phyloP scores from a whole-genome alignment of 2,888 invertebrate genomes.

The Cheilosia variabilis region DNA sequence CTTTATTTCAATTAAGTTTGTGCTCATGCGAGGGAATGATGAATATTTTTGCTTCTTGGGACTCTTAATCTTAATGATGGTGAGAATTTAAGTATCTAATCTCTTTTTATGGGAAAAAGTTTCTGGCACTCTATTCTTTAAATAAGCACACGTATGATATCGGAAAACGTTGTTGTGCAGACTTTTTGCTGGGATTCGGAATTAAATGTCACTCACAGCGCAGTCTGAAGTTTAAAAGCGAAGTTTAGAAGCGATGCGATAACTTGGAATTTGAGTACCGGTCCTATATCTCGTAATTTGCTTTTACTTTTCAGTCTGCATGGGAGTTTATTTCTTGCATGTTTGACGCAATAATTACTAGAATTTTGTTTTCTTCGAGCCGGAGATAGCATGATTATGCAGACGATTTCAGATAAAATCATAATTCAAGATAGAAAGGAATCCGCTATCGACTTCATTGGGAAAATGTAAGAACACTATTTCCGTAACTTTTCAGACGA shows the following conservation, averaged over 20 bases:
- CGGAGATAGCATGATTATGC: too few relatives aligned
- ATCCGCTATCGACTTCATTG: too few relatives aligned
- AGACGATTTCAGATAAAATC: too few relatives aligned
- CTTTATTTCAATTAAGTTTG: slow-evolving; percentile 51
- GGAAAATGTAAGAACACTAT: too few relatives aligned
- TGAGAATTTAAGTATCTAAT: slow-evolving; percentile 12
- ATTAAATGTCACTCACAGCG: neutral
- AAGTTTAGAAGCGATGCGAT: neutral
- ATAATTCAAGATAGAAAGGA: too few relatives aligned
- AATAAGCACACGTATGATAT: neutral
- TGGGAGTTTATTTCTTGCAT: too few relatives aligned
- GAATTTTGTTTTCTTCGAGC: neutral
- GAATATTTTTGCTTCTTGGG: slow-evolving; percentile 15
- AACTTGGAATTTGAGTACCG: too few relatives aligned
- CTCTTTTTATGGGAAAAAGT: slow-evolving; percentile 10
- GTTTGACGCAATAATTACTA: too few relatives aligned
- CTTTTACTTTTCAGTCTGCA: too few relatives aligned
- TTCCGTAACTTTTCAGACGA: too few relatives aligned
- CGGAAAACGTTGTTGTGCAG: neutral
- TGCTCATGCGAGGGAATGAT: slow-evolving; percentile 14
- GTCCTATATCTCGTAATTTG: too few relatives aligned
- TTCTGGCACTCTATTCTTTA: neutral
- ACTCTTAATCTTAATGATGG: slow-evolving; percentile 47
- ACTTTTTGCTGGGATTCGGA: neutral
- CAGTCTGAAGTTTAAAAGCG: neutral